Evolutionary conservation across 2,888 invertebrate genomes (phyloP).

Genomic region (Pocota personata): DNA sequence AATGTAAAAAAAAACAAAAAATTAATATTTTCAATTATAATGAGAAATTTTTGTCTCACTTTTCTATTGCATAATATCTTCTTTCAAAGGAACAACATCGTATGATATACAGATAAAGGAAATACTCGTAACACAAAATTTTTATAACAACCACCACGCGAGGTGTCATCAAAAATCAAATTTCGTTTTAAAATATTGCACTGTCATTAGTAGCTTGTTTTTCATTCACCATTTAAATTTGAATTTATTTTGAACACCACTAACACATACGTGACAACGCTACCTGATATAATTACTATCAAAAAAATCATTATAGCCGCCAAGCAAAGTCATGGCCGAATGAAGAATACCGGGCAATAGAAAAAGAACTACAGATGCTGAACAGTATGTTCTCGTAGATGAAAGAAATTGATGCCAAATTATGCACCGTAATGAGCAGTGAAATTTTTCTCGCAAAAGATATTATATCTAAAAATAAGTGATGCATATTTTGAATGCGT

Average conservation of each 20-base stretch:
- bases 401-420: slow-evolving; percentile 50
- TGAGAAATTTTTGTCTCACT: not conserved
- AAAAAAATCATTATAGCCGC: slow-evolving; percentile 3
- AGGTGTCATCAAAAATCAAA: slow-evolving; percentile 16
- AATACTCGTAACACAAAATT: not conserved
- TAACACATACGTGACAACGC: not conserved
- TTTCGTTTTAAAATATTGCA: slow-evolving; percentile 4
- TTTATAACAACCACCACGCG: not conserved
- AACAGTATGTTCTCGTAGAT: not conserved
- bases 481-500: slow-evolving; percentile 35
- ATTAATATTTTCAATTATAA: not conserved
- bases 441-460: slow-evolving; percentile 1
- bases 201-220: slow-evolving; percentile 12
- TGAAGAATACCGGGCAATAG: slow-evolving; percentile 12
- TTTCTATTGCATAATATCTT: slow-evolving; percentile 20
- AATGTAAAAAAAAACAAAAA: too few species aligned
- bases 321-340: slow-evolving; percentile 58
- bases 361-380: not conserved
- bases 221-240: not conserved
- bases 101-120: not conserved
- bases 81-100: not conserved
- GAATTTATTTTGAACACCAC: not conserved
- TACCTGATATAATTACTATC: not conserved
- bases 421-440: slow-evolving; percentile 57
- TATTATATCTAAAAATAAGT: slow-evolving; percentile 33